Evolutionary conservation across 2,797 vertebrate species (phyloP), one percentile per base, ranked within the genome.

Genomic region (Rhadinocentrus ornatus): DNA sequence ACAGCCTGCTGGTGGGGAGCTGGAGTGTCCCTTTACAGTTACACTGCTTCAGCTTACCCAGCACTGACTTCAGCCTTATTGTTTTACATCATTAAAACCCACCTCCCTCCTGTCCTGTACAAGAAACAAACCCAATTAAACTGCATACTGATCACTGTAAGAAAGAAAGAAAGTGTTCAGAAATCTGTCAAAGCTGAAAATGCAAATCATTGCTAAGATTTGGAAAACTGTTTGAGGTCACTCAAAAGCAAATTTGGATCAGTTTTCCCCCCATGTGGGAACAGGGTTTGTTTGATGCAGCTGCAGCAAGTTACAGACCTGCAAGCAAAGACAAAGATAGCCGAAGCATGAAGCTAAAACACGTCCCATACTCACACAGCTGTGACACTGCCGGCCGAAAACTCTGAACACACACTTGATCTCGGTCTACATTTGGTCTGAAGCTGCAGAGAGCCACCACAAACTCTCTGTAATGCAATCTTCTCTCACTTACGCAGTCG

Each of bases 1-100:
- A 73, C 92, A 93, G 91, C 91, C 91, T 92, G 91, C 66, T 24
- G 86, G 69, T 89, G 89, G 86, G 73, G 81, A 84, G 80, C 68
- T 6, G 37, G 4, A 63, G 91, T 90, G 81, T 93, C 90, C 44
- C 59, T 87, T 90, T 93, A 89, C 91, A 89, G 68, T 55, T 26
- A 60, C 84, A 80, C 85, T 86, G 82, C 84, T 83, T 87, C 85
- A 78, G 61, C 66, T 86, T 86, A 85, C 85, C 82, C 39, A 39
- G 48, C 74, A 73, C 81, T 70, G 77, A 87, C 88, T 86, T 76
- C 82, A 87, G 75, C 85, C 87, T 80, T 46, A 87, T 86, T 87
- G 81, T 75, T 87, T 85, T 87, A 84, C 88, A 88, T 80, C 79
- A 84, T 86, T 82, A 80, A 80, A 75, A 10, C 41, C 52, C 15